Evolutionary conservation across 2,113 vertebrate species (phyloP), one percentile per base, ranked within the genome.

Genomic region (Panthera leo): DNA sequence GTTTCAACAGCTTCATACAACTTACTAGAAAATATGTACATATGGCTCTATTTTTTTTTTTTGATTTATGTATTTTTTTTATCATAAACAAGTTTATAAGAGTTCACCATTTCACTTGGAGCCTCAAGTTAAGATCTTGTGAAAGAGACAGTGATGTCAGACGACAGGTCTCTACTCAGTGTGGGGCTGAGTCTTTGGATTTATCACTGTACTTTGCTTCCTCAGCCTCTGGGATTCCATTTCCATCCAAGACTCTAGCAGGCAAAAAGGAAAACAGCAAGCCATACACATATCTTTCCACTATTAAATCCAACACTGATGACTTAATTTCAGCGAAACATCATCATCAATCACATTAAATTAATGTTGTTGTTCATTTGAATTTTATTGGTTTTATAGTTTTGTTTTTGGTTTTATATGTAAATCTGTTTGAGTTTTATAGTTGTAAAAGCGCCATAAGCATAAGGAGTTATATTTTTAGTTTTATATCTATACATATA

Each of bases 271-370:
- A 93, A 94, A 85, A 68, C 12, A 91, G 58, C 65, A 91, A 94
- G 82, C 76, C 25, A 80, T 16, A 96, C 12, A 61, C 67, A 19
- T 58, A 80, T 68, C 70, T 82, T 96, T 67, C 42, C 36, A 91
- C 80, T 92, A 73, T 78, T 97, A 97, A 94, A 92, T 94, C 70
- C 42, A 97, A 78, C 87, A 96, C 87, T 23, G 16, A 80, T 80
- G 80, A 94, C 61, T 95, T 67, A 80, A 86, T 94, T 97, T 95
- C 73, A 91, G 85, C 21, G 78, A 71, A 89, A 83, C 65, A 92
- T 96, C 34, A 90, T 70, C 89, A 88, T 95, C 88, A 96, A 96
- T 97, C 91, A 88, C 80, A 97, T 87, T 95, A 97, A 94, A 98
- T 87, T 94, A 94, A 94, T 92, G 19, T 58, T 85, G 39, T 12